Base-by-base conservation (phyloP, 2,113 vertebrate species). In the Chaenocephalus aceratus region DNA sequence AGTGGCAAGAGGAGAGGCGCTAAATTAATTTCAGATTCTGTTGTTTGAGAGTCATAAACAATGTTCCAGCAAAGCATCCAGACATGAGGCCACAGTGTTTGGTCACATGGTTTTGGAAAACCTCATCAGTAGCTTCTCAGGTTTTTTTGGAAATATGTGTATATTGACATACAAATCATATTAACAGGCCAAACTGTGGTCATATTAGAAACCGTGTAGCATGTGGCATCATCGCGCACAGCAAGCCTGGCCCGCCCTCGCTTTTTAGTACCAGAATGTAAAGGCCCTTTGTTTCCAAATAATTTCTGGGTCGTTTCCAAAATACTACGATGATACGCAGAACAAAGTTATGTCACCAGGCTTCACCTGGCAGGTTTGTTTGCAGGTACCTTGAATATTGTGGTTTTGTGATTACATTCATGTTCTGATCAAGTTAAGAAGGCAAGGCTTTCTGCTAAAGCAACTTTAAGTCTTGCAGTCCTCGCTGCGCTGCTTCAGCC, bases 21-120 rank as follows among this genome's bases (percentile, higher is more conserved):
- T 91, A 94, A 95, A 95, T 94, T 88, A 93, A 94, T 94, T 92
- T 95, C 93, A 92, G 89, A 95, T 92, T 93, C 80, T 89, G 90
- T 93, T 92, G 89, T 94, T 89, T 73, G 89, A 91, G 88, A 91
- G 73, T 82, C 84, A 82, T 92, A 94, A 94, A 94, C 93, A 93
- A 88, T 86, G 86, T 88, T 72, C 74, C 72, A 77, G 73, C 84
- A 73, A 79, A 89, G 76, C 80, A 90, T 87, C 85, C 79, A 69
- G 67, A 75, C 84, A 72, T 1, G 49, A 18, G 70, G 77, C 74
- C 52, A 21, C 62, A 34, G 56, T 36, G 83, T 76, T 76, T 57
- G 72, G 84, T 77, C 84, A 46, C 79, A 75, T 69, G 83, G 70
- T 86, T 65, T 6, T 66, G 75, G 69, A 78, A 63, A 53, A 62